These are phyloP conservation scores for Psophia crepitans DNA, from an alignment of 2,113 vertebrate species.

Conservation along the genomic window DNA sequence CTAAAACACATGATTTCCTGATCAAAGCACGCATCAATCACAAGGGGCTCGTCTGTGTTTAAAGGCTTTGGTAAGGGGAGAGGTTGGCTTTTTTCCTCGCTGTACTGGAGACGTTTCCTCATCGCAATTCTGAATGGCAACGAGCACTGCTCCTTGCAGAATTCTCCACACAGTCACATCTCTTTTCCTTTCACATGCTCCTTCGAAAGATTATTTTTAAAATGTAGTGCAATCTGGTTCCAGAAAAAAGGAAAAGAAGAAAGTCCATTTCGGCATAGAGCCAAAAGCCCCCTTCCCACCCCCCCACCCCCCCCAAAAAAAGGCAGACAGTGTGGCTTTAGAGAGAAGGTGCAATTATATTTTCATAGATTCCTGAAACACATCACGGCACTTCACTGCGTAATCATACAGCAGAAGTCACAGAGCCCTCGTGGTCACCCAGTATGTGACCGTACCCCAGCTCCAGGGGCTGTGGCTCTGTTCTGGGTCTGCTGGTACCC, in stretches of 20 bases:
- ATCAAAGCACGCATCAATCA: background rate
- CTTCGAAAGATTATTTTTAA: background rate
- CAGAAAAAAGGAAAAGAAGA: background rate
- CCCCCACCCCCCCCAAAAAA: background rate
- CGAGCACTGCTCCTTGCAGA: background rate
- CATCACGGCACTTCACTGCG: background rate
- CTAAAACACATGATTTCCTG: background rate
- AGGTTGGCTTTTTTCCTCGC: background rate
- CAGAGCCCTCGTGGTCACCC: background rate
- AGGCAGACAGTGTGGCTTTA: background rate
- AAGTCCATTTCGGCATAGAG: background rate
- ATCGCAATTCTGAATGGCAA: background rate
- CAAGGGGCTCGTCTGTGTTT: background rate
- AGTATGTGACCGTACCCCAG: rapidly evolving
- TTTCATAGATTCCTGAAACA: background rate
- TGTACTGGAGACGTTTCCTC: background rate
- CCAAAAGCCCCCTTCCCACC: background rate
- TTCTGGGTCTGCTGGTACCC: background rate
- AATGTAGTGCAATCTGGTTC: background rate
- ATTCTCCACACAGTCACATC: background rate
- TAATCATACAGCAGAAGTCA: background rate
- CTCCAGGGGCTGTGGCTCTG: background rate
- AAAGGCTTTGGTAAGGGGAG: background rate
- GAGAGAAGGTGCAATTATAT: background rate
- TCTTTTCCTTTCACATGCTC: background rate